These are phyloP conservation scores for Pluvialis apricaria DNA, from an alignment of 2,113 vertebrate species.

Conservation along the genomic window DNA sequence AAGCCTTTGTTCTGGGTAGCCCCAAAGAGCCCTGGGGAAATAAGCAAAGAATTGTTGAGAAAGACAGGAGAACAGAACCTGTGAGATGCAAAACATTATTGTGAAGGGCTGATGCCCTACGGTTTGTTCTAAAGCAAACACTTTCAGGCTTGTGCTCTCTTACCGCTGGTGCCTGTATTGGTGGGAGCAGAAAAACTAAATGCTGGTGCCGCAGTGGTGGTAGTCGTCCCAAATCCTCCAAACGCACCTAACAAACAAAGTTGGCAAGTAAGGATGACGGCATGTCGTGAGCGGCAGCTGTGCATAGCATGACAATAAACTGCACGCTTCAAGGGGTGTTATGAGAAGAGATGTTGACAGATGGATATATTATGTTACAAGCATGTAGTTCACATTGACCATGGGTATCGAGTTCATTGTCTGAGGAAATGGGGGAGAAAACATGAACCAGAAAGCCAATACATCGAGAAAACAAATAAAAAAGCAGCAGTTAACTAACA, in stretches of 20 bases:
- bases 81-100: neutral
- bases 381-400: neutral
- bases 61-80: neutral
- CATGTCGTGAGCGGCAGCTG: accelerated
- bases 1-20: slow-evolving; percentile 93
- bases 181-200: slow-evolving; percentile 90
- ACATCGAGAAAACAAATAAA: neutral
- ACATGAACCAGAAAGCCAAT: neutral
- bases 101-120: neutral
- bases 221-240: slow-evolving; percentile 88
- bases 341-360: slow-evolving; percentile 3
- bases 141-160: neutral
- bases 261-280: neutral
- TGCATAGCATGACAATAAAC: neutral
- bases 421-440: neutral
- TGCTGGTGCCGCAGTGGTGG: slow-evolving; percentile 79
- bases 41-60: neutral
- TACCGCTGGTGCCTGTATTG: slow-evolving; percentile 81
- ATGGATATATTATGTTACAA: neutral
- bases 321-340: neutral
- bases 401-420: neutral
- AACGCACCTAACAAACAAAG: slow-evolving; percentile 81
- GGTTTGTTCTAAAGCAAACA: neutral
- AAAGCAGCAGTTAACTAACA: neutral
- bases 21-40: slow-evolving; percentile 84